Evolutionary conservation across 2,797 vertebrate genomes (phyloP).

Genomic region (Pagetopsis macropterus): DNA sequence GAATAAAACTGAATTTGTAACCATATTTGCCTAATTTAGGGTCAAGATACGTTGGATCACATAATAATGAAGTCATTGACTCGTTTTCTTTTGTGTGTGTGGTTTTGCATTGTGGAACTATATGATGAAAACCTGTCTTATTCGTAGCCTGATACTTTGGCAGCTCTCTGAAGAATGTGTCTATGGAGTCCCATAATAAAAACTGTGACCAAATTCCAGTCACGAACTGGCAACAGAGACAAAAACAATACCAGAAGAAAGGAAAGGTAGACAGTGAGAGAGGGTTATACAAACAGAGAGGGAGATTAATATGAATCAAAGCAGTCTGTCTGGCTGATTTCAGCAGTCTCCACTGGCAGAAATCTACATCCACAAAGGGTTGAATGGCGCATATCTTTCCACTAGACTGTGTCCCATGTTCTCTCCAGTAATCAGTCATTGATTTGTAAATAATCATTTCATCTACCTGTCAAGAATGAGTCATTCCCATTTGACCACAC

Average conservation of each 20-base stretch:
- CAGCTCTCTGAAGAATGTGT: conserved; percentile 51
- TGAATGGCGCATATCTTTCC: conserved; percentile 36
- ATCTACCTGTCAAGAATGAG: conserved; percentile 59
- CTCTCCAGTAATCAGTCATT: conserved; percentile 52
- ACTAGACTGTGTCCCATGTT: conserved; percentile 41
- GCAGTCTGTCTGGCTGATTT: conserved; percentile 55
- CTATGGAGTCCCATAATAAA: conserved; percentile 52
- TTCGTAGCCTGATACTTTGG: conserved; percentile 52
- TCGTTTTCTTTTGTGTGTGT: neutral
- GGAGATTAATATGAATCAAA: conserved; percentile 71
- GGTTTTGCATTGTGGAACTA: conserved; percentile 1
- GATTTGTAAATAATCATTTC: conserved; percentile 69
- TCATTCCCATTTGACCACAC: conserved; percentile 56
- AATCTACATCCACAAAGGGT: conserved; percentile 45
- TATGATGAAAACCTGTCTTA: conserved; percentile 38
- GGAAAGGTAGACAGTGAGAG: conserved; percentile 31
- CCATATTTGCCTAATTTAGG: neutral
- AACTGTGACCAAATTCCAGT: conserved; percentile 55
- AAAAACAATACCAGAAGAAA: conserved; percentile 54
- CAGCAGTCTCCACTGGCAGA: conserved; percentile 40
- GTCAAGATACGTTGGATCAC: neutral
- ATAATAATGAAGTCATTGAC: conserved; percentile 3
- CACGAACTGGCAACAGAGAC: conserved; percentile 42
- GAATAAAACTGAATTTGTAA: neutral
- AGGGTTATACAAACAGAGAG: conserved; percentile 21